Evolutionary conservation across 2,797 vertebrate genomes (phyloP), one percentile per base, ranked within the genome.

Genomic region (Percopsis omiscomaycus): DNA sequence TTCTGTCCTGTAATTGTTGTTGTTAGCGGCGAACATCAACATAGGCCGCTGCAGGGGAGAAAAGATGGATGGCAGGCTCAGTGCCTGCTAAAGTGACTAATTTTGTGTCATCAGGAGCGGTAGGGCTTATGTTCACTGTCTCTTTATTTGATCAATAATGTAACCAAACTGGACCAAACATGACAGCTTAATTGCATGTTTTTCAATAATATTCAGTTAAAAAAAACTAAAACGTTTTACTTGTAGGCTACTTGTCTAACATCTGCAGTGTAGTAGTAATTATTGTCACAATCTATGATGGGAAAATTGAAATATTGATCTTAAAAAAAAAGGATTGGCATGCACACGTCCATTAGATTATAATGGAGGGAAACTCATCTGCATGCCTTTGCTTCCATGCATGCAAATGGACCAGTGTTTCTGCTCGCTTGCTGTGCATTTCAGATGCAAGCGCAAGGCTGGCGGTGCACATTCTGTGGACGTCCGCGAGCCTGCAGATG

Each of bases 401-500:
- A 9, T 13, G 32, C 12, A 14, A n/a, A 50, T 6, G 9, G 14
- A 5, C 22, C 22, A 5, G 12, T 1, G 49, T 51, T 15, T 51
- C 22, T 8, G 22, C 22, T 15, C 4, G 15, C 0, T 22, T 51
- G 49, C 9, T 50, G 13, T 8, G 5, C 14, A 8, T 15, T 28
- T 9, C 6, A 27, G 22, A 8, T 54, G 66, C 47, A 55, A 49
- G 64, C 44, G 59, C 55, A 54, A 54, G 52, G 63, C 72, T 68
- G 15, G 59, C 59, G 71, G 81, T 58, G 54, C 59, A 79, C 62
- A 66, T 81, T 42, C 6, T 42, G 74, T 73, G 61, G 74, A 68
- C 71, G 83, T 75, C 69, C 65, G 32, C 56, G 68, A 74, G 85
- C 88, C 86, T 70, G 75, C 57, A 87, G 88, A 91, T 89, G 84